Percentiles rank a stretch among this genome's conserved stretches.
These are phyloP conservation scores for Stenodera caucasica DNA, from an alignment of 2,888 invertebrate species.

Conservation along the genomic window DNA sequence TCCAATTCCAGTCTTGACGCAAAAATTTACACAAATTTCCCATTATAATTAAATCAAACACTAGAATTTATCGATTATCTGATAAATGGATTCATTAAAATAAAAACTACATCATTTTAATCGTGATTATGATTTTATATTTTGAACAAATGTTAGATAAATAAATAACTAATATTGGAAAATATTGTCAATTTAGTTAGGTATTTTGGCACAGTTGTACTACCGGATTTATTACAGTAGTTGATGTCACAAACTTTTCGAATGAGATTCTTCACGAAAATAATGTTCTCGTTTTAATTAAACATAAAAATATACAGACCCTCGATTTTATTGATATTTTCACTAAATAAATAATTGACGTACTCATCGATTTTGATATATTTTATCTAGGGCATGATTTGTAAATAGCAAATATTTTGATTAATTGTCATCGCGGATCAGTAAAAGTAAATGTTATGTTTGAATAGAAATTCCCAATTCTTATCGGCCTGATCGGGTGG, in stretches of 20 bases:
- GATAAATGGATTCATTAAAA: neutral
- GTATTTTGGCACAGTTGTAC: neutral
- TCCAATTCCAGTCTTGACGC: neutral
- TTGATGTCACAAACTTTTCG: neutral
- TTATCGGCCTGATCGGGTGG: constrained; percentile 18
- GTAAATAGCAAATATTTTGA: neutral
- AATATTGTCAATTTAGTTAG: neutral
- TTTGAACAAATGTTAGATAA: neutral
- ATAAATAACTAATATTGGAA: neutral
- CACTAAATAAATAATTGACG: neutral
- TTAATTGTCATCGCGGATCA: neutral
- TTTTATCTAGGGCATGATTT: too few relatives aligned
- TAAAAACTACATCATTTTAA: neutral
- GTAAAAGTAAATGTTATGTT: neutral
- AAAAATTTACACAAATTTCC: too few relatives aligned
- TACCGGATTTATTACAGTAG: neutral
- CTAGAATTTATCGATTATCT: neutral
- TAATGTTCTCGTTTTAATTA: too few relatives aligned
- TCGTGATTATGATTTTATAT: too few relatives aligned
- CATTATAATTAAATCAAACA: neutral
- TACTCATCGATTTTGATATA: neutral
- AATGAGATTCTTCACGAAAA: neutral
- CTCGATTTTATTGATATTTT: too few relatives aligned
- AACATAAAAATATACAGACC: too few relatives aligned
- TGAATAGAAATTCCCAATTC: constrained; percentile 16